Evolutionary conservation across 2,888 invertebrate genomes (phyloP).

Genomic region (Spisula solida): DNA sequence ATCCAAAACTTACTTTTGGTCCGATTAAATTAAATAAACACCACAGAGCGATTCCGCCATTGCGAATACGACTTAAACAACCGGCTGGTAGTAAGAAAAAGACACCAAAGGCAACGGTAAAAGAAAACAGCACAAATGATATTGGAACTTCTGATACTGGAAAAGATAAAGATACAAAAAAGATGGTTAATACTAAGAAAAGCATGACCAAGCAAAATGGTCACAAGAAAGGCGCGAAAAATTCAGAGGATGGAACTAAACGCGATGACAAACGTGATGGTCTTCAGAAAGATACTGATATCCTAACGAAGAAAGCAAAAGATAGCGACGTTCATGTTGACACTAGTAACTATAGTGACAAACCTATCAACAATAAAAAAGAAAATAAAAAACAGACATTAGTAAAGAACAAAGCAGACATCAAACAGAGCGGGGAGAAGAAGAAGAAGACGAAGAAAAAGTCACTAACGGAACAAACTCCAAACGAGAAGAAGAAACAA

Average conservation of each 20-base stretch:
- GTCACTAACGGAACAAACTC: background rate
- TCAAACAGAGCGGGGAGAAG: background rate
- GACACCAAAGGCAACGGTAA: background rate
- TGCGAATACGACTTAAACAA: constrained; percentile 51
- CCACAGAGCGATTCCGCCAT: constrained; percentile 44
- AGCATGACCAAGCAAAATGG: background rate
- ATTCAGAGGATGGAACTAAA: background rate
- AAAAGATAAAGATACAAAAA: background rate
- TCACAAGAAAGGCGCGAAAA: background rate
- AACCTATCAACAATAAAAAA: background rate
- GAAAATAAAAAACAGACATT: background rate
- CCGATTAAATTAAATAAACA: background rate
- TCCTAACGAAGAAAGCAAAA: background rate
- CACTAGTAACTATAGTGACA: background rate
- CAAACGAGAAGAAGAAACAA: background rate
- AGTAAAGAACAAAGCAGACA: background rate
- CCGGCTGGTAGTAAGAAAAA: background rate
- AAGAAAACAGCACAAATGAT: background rate
- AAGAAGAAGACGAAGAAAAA: constrained; percentile 5
- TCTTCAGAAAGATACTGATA: background rate
- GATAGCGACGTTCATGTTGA: background rate
- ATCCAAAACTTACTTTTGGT: background rate
- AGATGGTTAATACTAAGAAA: background rate
- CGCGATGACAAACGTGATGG: background rate
- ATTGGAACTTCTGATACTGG: background rate